phyloP scores from a whole-genome alignment of 2,113 vertebrate species.

The Pangasianodon hypophthalmus region DNA sequence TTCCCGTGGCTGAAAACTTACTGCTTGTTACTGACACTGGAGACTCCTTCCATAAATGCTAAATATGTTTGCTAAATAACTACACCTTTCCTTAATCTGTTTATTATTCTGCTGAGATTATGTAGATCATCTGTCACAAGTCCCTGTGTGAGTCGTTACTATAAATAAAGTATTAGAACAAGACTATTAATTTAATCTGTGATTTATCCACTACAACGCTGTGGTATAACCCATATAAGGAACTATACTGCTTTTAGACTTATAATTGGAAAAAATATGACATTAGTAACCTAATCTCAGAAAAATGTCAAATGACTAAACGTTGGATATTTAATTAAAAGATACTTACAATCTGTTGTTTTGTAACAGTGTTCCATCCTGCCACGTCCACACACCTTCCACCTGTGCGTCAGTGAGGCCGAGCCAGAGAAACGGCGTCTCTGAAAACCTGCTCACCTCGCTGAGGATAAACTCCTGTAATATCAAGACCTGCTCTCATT shows the following conservation, averaged over 20 bases:
- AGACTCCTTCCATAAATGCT: background rate
- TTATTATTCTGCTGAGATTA: background rate
- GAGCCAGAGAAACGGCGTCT: slow-evolving; percentile 42
- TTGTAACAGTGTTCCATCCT: slow-evolving; percentile 32
- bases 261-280: too few relatives aligned
- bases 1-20: too few relatives aligned
- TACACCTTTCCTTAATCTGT: background rate
- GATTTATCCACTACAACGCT: background rate
- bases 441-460: slow-evolving; percentile 20
- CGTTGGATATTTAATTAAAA: background rate
- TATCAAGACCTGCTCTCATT: background rate
- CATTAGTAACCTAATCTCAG: background rate
- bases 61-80: background rate
- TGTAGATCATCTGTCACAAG: too few relatives aligned
- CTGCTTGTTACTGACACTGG: background rate
- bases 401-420: slow-evolving; percentile 25
- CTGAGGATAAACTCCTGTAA: slow-evolving; percentile 43
- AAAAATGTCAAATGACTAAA: background rate
- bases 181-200: background rate
- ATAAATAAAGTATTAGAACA: background rate
- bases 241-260: background rate
- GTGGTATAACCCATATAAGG: background rate
- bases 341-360: slow-evolving; percentile 32
- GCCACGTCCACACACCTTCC: slow-evolving; percentile 47
- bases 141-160: background rate